Base-by-base conservation (phyloP, 2,113 vertebrate genomes). In the Conger conger region DNA sequence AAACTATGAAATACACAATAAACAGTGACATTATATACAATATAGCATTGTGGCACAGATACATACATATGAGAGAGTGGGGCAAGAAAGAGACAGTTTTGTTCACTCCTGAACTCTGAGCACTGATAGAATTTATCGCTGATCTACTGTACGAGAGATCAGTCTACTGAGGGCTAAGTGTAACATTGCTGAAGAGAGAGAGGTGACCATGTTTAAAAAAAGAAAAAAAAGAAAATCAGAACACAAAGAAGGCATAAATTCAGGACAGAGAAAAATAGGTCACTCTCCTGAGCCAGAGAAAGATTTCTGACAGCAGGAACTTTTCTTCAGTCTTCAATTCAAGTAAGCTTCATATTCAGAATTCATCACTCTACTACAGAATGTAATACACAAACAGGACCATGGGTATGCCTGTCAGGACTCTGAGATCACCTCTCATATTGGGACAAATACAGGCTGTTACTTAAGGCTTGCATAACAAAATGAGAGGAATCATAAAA, bases 181-280 rank as follows among this genome's bases (percentile, higher is more conserved):
- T 4, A 13, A 73, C 27, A 73, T 73, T 2, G 13, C 68, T 27
- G n/a, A 68, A 68, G 60, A 68, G 23, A 68, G 27, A 68, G n/a
- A 73, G 68, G 68, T 73, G 68, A 73, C 9, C 68, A 73, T 73
- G 9, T 73, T 73, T 73, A n/a, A n/a, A n/a, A n/a, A n/a, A n/a
- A n/a, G n/a, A n/a, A n/a, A n/a, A n/a, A n/a, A n/a, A n/a, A n/a
- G n/a, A n/a, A n/a, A n/a, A 18, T 60, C 68, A 33, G 11, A 73
- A 73, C 68, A n/a, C 68, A 73, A 9, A 73, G 68, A 73, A 73
- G 68, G n/a, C 68, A 73, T 73, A 73, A n/a, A 73, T 73, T 73
- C 68, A 73, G 68, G 68, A 73, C 68, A 73, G 68, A 73, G 68
- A 73, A 73, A 73, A 73, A 73, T 73, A 73, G 68, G 68, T 73